Evolutionary conservation across 2,113 vertebrate species (phyloP).

Genomic region (Cavia porcellus): DNA sequence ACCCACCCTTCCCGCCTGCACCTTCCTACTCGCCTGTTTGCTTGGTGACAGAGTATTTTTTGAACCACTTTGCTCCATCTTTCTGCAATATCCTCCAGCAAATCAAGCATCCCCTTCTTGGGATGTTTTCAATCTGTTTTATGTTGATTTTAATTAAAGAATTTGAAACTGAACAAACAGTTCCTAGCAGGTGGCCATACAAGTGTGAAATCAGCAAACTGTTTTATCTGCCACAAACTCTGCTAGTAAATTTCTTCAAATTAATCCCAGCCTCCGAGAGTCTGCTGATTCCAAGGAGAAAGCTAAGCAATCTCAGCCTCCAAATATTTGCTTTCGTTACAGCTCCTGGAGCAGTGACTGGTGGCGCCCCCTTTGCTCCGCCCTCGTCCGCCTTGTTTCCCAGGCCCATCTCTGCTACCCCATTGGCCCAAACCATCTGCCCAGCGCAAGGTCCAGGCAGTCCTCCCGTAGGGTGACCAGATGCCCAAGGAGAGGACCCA

Average conservation of each 20-base stretch:
- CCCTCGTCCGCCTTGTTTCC: background rate
- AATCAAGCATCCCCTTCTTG: conserved; percentile 90
- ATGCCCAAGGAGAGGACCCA: background rate
- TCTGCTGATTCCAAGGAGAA: conserved; percentile 78
- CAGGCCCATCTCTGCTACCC: background rate
- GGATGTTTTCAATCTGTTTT: conserved; percentile 93
- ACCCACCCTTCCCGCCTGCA: fast-evolving
- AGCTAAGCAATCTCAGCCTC: conserved; percentile 61
- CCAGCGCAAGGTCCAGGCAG: background rate
- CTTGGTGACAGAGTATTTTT: conserved; percentile 22
- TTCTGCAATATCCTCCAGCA: conserved; percentile 90
- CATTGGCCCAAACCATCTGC: background rate
- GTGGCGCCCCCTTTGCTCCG: conserved; percentile 19
- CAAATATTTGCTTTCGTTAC: conserved; percentile 84
- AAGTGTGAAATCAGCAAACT: conserved; percentile 93
- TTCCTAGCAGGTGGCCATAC: conserved; percentile 91
- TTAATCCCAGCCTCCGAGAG: conserved; percentile 88
- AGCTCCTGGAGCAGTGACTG: background rate
- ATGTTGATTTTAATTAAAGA: conserved; percentile 93
- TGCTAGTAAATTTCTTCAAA: conserved; percentile 89
- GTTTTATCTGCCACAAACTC: conserved; percentile 90
- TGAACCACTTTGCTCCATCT: conserved; percentile 83
- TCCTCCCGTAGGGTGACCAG: background rate
- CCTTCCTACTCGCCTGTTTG: background rate
- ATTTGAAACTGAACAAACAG: conserved; percentile 91